Percentiles rank a stretch among this genome's conserved stretches.
These are phyloP conservation scores for Drosophila nasuta DNA, from an alignment of 1,140 invertebrate genomes.

Conservation along the genomic window DNA sequence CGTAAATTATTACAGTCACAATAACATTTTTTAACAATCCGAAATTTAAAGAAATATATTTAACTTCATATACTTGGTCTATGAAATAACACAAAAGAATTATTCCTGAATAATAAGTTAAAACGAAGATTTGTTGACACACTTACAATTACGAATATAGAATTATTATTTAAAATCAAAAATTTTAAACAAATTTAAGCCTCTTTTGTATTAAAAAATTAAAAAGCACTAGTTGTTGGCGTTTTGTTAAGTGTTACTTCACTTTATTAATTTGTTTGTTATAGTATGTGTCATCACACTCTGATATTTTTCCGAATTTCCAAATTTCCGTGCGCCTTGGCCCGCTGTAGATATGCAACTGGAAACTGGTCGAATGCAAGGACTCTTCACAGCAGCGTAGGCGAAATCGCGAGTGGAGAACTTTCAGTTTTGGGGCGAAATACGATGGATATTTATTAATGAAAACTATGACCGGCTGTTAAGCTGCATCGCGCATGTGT, in stretches of 20 bases:
- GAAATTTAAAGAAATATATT: neutral
- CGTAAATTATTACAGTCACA: neutral
- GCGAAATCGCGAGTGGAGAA: constrained; percentile 33
- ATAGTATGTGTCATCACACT: constrained; percentile 23
- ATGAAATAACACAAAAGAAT: no score
- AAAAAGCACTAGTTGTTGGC: neutral
- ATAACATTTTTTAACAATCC: neutral
- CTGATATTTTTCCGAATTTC: constrained; percentile 45
- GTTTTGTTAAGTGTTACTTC: constrained; percentile 1
- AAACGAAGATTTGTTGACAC: neutral
- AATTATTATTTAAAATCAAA: neutral
- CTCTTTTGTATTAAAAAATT: neutral
- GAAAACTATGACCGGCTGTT: constrained; percentile 49
- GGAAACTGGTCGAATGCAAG: constrained; percentile 58
- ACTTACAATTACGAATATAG: neutral
- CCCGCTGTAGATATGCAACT: constrained; percentile 78
- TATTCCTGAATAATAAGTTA: no score
- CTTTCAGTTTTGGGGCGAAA: constrained; percentile 20
- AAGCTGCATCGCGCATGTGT: constrained; percentile 45
- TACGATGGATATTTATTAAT: constrained; percentile 59
- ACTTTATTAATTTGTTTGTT: constrained; percentile 19
- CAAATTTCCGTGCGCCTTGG: constrained; percentile 66
- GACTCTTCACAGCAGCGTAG: constrained; percentile 41
- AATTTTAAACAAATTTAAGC: neutral
- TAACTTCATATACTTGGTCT: neutral